Base-by-base conservation (phyloP, 2,888 invertebrate genomes). In the Disparrhopalites patrizii region DNA sequence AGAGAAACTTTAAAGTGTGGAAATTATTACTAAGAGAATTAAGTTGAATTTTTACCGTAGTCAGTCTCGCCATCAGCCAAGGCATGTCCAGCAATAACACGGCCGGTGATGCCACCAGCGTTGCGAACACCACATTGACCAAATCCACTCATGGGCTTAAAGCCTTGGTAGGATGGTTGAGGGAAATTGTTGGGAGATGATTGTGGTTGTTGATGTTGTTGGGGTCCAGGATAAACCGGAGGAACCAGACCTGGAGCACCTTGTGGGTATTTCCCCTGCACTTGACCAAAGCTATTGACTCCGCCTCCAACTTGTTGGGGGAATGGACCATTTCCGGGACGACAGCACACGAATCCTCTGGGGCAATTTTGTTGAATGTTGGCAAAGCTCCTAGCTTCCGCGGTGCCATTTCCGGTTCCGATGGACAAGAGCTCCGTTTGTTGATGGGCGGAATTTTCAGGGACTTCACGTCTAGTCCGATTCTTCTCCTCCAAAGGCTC, bases 31-130 rank as follows among this genome's bases (percentile, higher is more conserved):
- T n/a, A n/a, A n/a, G n/a, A 47, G 10, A 20, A 47, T 47, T 43
- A 43, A 4, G 25, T 47, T 47, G 33, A n/a, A 20, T 47, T n/a
- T 23, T 52, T 60, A 65, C 68, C 68, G 54, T 62, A 68, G 23
- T 66, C 63, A 20, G 68, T 68, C 18, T 68, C 62, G 40, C 63
- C 62, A 43, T 66, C 62, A 23, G 54, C 66, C n/a, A 60, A 54
- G 15, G 55, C 27, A 31, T 58, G 43, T 52, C 43, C 62, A 56
- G 43, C 68, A 80, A 93, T 93, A 71, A 94, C 90, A 72, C 94
- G 86, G 31, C 93, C 94, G 72, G 92, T 93, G 73, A 93, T 88
- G 61, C 93, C 93, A 76, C 91, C 90, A 1, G 91, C 87, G 78
- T 92, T 89, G 72, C 92, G 84, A 7, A 86, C 84, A 57, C 94